phyloP scores from a whole-genome alignment of 2,113 vertebrate genomes.

The Bos indicus region DNA sequence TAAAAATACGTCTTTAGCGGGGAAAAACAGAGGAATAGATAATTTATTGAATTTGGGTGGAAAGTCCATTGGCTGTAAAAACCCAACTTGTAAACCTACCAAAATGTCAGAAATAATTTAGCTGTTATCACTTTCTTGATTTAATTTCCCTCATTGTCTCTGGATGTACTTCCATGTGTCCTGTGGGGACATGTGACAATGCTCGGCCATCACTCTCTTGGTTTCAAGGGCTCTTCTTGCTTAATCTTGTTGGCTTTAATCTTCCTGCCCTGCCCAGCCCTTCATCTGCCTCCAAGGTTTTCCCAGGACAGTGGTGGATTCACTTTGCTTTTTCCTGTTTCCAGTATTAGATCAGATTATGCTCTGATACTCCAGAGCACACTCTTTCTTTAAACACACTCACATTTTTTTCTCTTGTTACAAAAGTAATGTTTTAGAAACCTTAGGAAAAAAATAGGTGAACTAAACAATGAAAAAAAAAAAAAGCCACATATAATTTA shows the following conservation, averaged over 20 bases:
- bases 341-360: background rate
- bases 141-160: conserved; percentile 16
- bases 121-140: conserved; percentile 38
- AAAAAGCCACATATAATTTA: background rate
- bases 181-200: background rate
- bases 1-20: background rate
- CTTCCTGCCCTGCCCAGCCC: background rate
- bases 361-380: background rate
- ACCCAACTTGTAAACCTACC: background rate
- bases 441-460: background rate
- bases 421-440: background rate
- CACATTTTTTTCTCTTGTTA: background rate
- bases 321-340: background rate
- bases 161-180: background rate
- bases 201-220: background rate
- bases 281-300: conserved; percentile 23
- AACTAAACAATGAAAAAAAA: background rate
- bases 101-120: background rate
- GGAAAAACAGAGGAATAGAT: background rate
- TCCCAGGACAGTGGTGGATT: background rate
- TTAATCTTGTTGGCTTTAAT: conserved; percentile 25
- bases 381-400: background rate
- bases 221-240: conserved; percentile 19
- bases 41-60: background rate
- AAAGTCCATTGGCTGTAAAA: conserved; percentile 2